Evolutionary conservation across 35 echinoderm and acorn worm species (phyloP).

Genomic region (Strongylocentrotus purpuratus): DNA sequence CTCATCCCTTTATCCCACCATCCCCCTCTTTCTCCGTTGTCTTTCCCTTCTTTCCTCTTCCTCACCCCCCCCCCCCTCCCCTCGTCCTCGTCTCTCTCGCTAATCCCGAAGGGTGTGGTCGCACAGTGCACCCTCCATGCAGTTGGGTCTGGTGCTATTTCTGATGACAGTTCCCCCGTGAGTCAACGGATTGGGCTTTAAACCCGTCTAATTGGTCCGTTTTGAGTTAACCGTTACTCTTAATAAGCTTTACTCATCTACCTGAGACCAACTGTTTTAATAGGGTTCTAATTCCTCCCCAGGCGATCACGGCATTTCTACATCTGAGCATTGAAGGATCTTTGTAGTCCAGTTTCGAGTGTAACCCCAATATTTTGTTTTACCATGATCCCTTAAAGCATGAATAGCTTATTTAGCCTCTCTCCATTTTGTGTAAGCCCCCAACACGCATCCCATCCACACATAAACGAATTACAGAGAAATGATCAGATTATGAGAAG

Average conservation of each 20-base stretch:
- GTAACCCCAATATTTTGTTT: not conserved
- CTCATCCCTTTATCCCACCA: not conserved
- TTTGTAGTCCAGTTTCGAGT: not conserved
- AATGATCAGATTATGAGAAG: too few species aligned
- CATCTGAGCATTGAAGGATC: not conserved
- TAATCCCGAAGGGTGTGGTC: slow-evolving; percentile 1
- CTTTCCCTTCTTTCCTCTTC: too few species aligned
- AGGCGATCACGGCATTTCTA: not conserved
- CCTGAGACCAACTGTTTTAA: slow-evolving; percentile 31
- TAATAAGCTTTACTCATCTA: slow-evolving; percentile 25
- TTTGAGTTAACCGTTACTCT: not conserved
- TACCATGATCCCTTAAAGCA: not conserved
- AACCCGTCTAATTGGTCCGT: not conserved
- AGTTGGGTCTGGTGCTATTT: not conserved
- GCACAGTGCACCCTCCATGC: not conserved
- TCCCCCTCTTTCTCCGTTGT: not conserved
- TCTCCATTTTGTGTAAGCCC: too few species aligned
- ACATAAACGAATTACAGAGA: too few species aligned
- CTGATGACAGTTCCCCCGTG: not conserved
- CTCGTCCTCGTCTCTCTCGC: not conserved
- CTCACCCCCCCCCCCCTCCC: not conserved
- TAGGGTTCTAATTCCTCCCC: not conserved
- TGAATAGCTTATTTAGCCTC: not conserved
- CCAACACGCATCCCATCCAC: too few species aligned
- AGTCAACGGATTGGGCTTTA: not conserved